These are phyloP conservation scores for Hymenochirus boettgeri DNA, from an alignment of 2,113 vertebrate genomes.

Conservation along the genomic window DNA sequence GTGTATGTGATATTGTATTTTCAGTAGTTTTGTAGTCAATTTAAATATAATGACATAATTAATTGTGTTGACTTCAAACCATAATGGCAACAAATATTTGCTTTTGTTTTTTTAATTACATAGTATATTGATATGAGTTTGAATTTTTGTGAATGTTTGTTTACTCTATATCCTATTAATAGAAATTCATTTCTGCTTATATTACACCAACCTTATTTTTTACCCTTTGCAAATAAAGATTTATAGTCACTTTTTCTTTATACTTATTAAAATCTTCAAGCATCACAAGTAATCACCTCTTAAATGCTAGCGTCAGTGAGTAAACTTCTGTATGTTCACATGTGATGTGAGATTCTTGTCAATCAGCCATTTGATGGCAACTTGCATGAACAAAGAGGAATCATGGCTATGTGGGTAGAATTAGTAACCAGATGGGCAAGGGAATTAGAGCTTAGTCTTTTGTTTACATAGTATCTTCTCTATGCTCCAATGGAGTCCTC, in stretches of 20 bases:
- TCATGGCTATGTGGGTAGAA: neutral
- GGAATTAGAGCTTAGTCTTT: slow-evolving; percentile 4
- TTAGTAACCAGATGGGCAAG: slow-evolving; percentile 13
- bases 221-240: no score
- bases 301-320: neutral
- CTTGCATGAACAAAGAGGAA: slow-evolving; percentile 2
- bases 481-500: slow-evolving; percentile 25
- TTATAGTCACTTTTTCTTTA: neutral
- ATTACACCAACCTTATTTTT: no score
- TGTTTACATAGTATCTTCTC: slow-evolving; percentile 27
- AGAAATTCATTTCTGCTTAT: no score
- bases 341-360: slow-evolving; percentile 4
- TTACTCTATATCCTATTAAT: no score
- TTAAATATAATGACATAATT: no score
- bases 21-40: no score
- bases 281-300: neutral
- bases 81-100: no score
- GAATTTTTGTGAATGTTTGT: no score
- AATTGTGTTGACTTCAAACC: no score
- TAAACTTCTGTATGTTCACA: neutral
- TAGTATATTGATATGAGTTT: no score
- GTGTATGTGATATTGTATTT: no score
- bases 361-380: neutral
- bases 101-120: no score
- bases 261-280: neutral